Conservation (phyloP, 2,113 vertebrate species). For the Vidua macroura region DNA sequence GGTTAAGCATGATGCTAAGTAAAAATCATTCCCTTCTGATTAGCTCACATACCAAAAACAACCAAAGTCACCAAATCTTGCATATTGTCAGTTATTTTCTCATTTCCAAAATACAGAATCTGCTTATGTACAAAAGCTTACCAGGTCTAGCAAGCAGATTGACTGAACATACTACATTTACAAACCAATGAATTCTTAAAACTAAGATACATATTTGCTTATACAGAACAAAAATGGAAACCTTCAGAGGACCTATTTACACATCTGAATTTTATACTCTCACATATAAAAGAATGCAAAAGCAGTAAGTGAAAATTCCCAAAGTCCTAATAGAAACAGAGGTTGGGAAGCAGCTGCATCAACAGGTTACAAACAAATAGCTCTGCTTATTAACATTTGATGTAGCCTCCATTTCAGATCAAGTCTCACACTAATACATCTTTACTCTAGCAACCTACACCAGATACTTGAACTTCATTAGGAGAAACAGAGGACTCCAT, state of each 20-base stretch:
- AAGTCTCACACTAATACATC: not conserved
- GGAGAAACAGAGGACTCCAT: not conserved
- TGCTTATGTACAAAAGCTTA: not conserved
- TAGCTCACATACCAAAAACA: not conserved
- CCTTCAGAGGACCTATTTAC: not conserved
- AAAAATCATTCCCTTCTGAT: not conserved
- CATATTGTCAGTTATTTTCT: not conserved
- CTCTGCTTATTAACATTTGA: not conserved
- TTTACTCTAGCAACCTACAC: not conserved
- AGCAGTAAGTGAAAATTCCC: not conserved
- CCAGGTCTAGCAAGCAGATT: not conserved
- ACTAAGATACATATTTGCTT: not conserved
- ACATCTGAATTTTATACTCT: not conserved
- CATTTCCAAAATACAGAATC: not conserved
- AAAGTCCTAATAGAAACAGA: not conserved
- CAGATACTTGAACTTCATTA: not conserved
- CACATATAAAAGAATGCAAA: not conserved
- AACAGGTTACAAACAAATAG: not conserved
- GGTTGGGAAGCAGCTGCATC: not conserved
- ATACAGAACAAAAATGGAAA: not conserved
- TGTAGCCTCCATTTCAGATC: not conserved
- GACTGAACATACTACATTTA: not conserved
- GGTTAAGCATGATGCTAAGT: not conserved
- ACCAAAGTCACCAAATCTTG: not conserved
- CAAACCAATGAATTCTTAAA: not conserved